Percentiles rank a stretch among this genome's conserved stretches.
These are phyloP conservation scores for Bombus impatiens DNA, from an alignment of 1,140 invertebrate species.

Conservation along the genomic window DNA sequence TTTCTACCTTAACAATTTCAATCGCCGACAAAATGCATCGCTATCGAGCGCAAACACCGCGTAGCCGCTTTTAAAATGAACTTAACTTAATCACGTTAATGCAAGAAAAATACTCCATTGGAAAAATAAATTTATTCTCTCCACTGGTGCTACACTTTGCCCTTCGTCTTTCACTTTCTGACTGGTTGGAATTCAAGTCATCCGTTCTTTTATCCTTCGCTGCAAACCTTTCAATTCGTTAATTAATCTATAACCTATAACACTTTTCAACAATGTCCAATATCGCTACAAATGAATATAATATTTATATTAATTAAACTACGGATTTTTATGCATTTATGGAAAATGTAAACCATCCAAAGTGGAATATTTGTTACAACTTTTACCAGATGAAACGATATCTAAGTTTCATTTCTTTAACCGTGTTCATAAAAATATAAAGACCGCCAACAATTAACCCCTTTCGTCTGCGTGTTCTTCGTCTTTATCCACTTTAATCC, in stretches of 20 bases:
- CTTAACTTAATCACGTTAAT: slow-evolving; percentile 4
- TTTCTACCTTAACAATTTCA: not conserved
- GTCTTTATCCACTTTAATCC: not conserved
- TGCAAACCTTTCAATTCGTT: no score
- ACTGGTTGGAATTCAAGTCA: not conserved
- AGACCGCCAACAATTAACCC: not conserved
- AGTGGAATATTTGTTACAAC: no score
- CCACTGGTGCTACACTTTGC: not conserved
- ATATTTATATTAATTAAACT: not conserved
- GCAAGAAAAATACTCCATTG: slow-evolving; percentile 18
- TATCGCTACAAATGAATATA: not conserved
- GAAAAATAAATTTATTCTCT: not conserved
- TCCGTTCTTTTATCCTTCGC: not conserved
- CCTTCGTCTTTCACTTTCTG: not conserved
- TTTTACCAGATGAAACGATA: no score
- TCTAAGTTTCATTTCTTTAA: no score
- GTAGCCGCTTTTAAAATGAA: not conserved
- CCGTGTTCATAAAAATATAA: not conserved
- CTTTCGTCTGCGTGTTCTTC: not conserved
- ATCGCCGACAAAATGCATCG: not conserved
- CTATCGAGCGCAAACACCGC: not conserved
- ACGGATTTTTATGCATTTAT: no score
- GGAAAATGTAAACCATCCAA: no score
- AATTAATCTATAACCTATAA: not conserved
- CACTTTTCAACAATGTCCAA: not conserved